Percentiles rank a stretch among this genome's conserved stretches.
Evolutionary conservation across 2,113 vertebrate species (phyloP).

Genomic region (Serilophus lunatus): DNA sequence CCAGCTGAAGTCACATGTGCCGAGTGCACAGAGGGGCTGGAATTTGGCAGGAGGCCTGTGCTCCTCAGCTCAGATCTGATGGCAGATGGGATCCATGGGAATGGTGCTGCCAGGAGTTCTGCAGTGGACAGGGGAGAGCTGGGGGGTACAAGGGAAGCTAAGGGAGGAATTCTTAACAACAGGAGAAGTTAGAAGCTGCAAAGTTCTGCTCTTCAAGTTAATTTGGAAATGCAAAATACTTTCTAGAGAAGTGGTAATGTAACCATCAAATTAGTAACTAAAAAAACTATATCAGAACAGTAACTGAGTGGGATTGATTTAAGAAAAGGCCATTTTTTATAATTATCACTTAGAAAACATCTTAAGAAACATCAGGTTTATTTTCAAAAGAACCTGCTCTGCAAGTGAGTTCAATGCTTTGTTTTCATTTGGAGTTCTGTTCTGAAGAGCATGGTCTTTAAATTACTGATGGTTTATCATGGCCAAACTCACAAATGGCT

Average conservation of each 20-base stretch:
- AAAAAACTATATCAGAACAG: neutral
- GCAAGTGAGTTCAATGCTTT: neutral
- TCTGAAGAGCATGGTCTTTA: neutral
- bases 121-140: neutral
- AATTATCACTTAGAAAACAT: neutral
- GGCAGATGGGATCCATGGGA: slow-evolving; percentile 78
- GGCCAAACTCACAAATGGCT: neutral
- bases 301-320: neutral
- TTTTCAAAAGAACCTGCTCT: neutral
- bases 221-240: neutral
- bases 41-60: slow-evolving; percentile 70
- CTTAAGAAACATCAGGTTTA: neutral
- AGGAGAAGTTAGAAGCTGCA: neutral
- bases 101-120: slow-evolving; percentile 56
- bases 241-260: neutral
- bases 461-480: neutral
- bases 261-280: neutral
- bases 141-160: neutral
- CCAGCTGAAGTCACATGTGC: slow-evolving; percentile 70
- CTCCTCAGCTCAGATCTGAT: slow-evolving; percentile 54
- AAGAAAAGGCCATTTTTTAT: neutral
- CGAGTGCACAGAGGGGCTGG: slow-evolving; percentile 70
- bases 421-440: neutral
- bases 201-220: neutral
- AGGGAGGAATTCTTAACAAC: neutral